Base-by-base conservation (phyloP, 2,113 vertebrate genomes). In the Mugil cephalus region DNA sequence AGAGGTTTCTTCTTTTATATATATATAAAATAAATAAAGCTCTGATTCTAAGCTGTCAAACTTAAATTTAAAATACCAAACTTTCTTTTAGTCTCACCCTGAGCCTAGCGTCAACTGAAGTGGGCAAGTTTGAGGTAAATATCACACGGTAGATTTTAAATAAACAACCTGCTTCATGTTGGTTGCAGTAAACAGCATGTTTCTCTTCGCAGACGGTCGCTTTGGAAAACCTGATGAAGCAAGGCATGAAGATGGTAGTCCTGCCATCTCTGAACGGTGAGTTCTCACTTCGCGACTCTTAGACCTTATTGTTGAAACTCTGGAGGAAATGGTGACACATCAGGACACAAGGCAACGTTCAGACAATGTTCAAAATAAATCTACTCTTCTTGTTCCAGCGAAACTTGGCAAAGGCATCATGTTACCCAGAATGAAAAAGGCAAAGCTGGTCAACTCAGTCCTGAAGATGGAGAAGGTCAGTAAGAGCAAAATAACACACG, bases 111-210 rank as follows among this genome's bases (percentile, higher is more conserved):
- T 3, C 24, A 1, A 88, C 35, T 55, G 85, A 91, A 70, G 77
- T 94, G 11, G 93, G 93, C 51, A 0, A 38, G 0, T 85, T 94
- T 48, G 24, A 89, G 88, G 93, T 94, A 86, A 35, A 45, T 3
- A 12, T 39, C 11, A n/a, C 0, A n/a, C 4, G 10, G 13, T 0
- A 47, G 24, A 30, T 30, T 30, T n/a, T n/a, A n/a, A 30, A 61
- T 36, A 18, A 3, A 4, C n/a, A 15, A 14, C 2, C 19, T 2
- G n/a, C 64, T 45, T 14, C 50, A 14, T 51, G 14, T 38, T 30
- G 2, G 8, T 67, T 10, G 18, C 11, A 8, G n/a, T 17, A 1
- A 13, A 38, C 17, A 10, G 34, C 6, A 15, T 1, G 8, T 40
- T 78, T 54, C 12, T 78, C 6, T 74, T 67, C 84, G 24, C 77